Evolutionary conservation across 2,113 vertebrate species (phyloP).

Genomic region (Callipepla squamata): DNA sequence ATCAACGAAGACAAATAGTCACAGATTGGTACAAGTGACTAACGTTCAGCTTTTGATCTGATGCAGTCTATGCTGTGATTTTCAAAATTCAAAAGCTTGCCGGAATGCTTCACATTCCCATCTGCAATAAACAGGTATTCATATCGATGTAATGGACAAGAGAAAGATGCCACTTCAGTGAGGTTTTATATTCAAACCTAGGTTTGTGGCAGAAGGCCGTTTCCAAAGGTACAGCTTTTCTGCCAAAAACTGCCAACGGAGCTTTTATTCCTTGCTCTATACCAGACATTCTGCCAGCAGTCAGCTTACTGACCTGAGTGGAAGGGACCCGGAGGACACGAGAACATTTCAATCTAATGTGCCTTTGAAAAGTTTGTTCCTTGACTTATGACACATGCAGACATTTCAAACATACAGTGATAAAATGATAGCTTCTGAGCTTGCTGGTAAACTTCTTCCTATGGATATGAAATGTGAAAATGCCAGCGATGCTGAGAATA

Average conservation of each 20-base stretch:
- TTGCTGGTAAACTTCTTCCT: constrained; percentile 59
- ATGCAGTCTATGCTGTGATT: background rate
- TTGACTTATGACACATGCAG: constrained; percentile 36
- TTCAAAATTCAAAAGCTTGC: background rate
- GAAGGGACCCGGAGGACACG: background rate
- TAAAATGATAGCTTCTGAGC: constrained; percentile 19
- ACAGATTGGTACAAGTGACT: background rate
- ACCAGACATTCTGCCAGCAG: background rate
- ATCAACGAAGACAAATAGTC: background rate
- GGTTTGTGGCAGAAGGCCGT: constrained; percentile 8
- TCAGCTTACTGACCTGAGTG: background rate
- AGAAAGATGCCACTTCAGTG: background rate
- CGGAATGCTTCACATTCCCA: background rate
- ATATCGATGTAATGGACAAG: background rate
- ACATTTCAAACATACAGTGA: background rate
- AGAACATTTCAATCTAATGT: background rate
- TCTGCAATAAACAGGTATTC: no score
- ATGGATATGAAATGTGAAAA: constrained; percentile 15
- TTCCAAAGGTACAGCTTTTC: constrained; percentile 48
- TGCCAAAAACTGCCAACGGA: background rate
- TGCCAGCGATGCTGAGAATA: background rate
- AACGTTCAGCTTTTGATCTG: background rate
- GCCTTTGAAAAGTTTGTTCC: background rate
- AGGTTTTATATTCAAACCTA: background rate
- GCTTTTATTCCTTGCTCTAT: background rate